Evolutionary conservation across 2,797 vertebrate species (phyloP), one percentile per base, ranked within the genome.

Genomic region (Sebastes reedi): DNA sequence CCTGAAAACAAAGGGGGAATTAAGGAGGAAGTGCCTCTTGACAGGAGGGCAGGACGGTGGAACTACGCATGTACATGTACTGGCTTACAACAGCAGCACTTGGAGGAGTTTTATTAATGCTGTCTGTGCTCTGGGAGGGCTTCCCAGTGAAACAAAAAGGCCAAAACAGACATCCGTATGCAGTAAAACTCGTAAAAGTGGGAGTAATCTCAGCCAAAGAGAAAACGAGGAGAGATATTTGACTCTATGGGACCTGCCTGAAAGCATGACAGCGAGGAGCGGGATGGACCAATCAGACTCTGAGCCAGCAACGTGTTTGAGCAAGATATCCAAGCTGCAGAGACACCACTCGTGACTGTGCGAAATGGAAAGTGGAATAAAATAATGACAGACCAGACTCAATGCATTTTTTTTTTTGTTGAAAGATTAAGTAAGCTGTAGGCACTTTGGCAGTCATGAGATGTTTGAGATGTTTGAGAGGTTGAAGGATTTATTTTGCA

Each of bases 351-450:
- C 39, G 6, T 8, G 55, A 64, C 77, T 74, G 34, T 36, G 73
- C 8, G 66, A 89, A 83, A 88, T 68, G 81, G 82, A 92, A 93
- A 90, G 86, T 88, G 89, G 82, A 87, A 90, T 79, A 67, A 88
- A 61, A 88, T 91, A 87, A 90, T 87, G 67, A 91, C 86, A 89
- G 72, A 75, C 62, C 78, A 80, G 68, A 52, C 36, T 52, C 54
- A 0, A 6, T 36, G 34, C 22, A 14, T 2, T 20, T 25, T 5
- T 39, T 75, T 34, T 4, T 46, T 27, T 25, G 30, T 25, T 3
- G 2, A 46, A 3, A 27, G 42, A 71, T 69, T 25, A 72, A 82
- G 71, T 56, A 58, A 77, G 50, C 61, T 79, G 72, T 6, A 67
- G 76, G 72, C 67, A 72, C 60, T 79, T 69, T 58, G 65, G 80